These are phyloP conservation scores for Alitta virens DNA, from an alignment of 2,888 invertebrate species.

Conservation along the genomic window DNA sequence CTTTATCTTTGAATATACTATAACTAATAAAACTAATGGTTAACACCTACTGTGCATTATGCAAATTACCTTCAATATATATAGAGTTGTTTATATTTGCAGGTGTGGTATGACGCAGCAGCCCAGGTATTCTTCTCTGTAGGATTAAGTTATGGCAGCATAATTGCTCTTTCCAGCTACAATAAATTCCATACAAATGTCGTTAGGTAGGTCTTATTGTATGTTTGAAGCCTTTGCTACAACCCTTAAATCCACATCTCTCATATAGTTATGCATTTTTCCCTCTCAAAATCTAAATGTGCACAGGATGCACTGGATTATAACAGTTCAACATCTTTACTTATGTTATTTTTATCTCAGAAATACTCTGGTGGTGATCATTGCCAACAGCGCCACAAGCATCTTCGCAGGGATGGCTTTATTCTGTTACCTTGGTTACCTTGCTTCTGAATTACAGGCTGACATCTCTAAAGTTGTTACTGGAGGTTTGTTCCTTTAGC, in stretches of 20 bases:
- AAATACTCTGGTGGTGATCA: constrained; percentile 11
- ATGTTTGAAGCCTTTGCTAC: too few species aligned
- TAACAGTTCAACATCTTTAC: too few species aligned
- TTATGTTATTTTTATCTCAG: constrained; percentile 3
- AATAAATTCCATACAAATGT: constrained; percentile 11
- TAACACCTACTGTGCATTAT: too few species aligned
- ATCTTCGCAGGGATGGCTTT: constrained; percentile 54
- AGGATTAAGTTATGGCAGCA: constrained; percentile 2
- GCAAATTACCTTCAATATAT: too few species aligned
- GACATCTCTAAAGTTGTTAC: constrained; percentile 42
- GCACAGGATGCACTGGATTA: too few species aligned
- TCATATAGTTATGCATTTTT: too few species aligned
- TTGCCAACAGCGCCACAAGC: constrained; percentile 48
- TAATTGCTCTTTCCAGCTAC: constrained; percentile 13
- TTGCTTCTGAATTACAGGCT: constrained; percentile 43
- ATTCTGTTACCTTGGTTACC: constrained; percentile 49
- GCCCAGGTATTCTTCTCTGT: constrained; percentile 15
- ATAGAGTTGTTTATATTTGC: background rate
- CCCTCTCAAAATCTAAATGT: too few species aligned
- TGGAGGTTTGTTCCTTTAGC: constrained; percentile 35
- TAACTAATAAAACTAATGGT: too few species aligned
- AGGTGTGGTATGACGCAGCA: constrained; percentile 16
- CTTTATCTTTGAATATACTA: too few species aligned
- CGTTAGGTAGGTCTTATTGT: constrained; percentile 13
- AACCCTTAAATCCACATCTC: too few species aligned